phyloP scores from a whole-genome alignment of 2,888 invertebrate genomes.

The Sclerodermus sp. region DNA sequence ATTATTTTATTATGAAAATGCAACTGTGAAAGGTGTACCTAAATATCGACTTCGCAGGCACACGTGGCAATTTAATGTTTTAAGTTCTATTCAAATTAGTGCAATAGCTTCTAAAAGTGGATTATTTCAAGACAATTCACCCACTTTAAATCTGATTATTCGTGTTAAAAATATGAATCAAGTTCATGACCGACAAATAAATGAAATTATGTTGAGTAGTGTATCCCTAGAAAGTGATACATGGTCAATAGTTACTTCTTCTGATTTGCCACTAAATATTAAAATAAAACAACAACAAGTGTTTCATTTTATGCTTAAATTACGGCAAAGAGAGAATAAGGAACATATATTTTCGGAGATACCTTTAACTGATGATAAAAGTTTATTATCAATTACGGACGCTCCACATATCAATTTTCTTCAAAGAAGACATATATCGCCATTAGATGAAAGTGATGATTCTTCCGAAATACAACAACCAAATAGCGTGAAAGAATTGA shows the following conservation, averaged over 20 bases:
- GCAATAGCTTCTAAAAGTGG: conserved; percentile 62
- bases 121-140: conserved; percentile 48
- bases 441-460: conserved; percentile 33
- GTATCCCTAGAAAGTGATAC: conserved; percentile 65
- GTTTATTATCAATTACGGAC: conserved; percentile 35
- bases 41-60: conserved; percentile 68
- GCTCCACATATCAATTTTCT: conserved; percentile 59
- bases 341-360: conserved; percentile 51
- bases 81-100: conserved; percentile 65
- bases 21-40: conserved; percentile 46
- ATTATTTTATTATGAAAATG: conserved; percentile 73
- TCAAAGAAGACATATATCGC: conserved; percentile 52
- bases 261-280: conserved; percentile 48
- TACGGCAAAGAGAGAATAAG: conserved; percentile 31
- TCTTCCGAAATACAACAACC: conserved; percentile 30
- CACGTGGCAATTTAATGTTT: conserved; percentile 66
- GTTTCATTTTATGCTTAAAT: conserved; percentile 61
- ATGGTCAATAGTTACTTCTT: conserved; percentile 63
- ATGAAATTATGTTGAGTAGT: conserved; percentile 63
- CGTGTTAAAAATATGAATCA: conserved; percentile 72
- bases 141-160: conserved; percentile 68
- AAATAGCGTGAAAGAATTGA: conserved; percentile 19
- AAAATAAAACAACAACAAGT: conserved; percentile 61
- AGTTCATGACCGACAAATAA: conserved; percentile 64
- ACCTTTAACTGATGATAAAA: conserved; percentile 39